phyloP scores from a whole-genome alignment of 2,888 invertebrate species.

The Habrosyne pyritoides region DNA sequence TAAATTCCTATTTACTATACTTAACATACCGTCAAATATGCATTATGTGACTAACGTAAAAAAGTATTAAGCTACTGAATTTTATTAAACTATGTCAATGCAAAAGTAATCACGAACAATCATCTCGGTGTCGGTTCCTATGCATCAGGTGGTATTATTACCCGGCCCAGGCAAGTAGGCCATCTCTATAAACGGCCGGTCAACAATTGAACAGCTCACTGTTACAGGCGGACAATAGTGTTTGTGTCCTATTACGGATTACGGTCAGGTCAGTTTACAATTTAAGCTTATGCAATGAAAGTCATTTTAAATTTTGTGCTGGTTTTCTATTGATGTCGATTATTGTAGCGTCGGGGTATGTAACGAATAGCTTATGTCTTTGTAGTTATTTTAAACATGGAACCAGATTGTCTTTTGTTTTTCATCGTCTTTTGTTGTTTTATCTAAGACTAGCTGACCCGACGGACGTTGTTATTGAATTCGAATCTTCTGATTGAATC shows the following conservation, averaged over 20 bases:
- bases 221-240: slow-evolving; percentile 11
- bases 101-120: slow-evolving; percentile 12
- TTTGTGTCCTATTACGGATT: slow-evolving; percentile 6
- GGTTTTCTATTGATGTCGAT: background rate
- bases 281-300: slow-evolving; percentile 6
- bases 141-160: slow-evolving; percentile 30
- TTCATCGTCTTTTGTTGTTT: background rate
- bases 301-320: background rate
- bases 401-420: background rate
- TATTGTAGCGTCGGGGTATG: background rate
- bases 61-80: background rate
- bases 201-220: slow-evolving; percentile 24
- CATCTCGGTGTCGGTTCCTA: slow-evolving; percentile 20
- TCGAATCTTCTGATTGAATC: too few relatives aligned
- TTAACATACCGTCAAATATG: too few relatives aligned
- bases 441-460: background rate
- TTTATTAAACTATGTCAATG: slow-evolving; percentile 12
- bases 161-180: slow-evolving; percentile 22
- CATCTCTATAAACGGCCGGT: slow-evolving; percentile 22
- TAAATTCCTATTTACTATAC: too few relatives aligned
- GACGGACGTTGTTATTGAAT: too few relatives aligned
- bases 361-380: background rate
- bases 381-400: background rate
- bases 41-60: background rate
- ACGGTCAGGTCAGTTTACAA: slow-evolving; percentile 7